phyloP scores from a whole-genome alignment of 2,888 invertebrate species.

The Acanthosepion pharaonis region DNA sequence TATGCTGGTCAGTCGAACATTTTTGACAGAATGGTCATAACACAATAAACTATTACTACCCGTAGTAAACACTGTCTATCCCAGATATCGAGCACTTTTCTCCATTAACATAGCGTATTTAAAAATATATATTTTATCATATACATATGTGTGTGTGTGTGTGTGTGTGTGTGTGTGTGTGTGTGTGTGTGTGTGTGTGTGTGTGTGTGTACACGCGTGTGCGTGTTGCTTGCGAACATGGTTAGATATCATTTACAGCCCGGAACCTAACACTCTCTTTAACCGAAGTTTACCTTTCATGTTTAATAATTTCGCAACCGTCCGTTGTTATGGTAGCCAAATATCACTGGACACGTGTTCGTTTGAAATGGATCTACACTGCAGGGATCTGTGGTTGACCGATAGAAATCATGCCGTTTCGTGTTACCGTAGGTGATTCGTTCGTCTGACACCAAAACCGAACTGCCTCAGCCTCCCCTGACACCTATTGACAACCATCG shows the following conservation, averaged over 20 bases:
- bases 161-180: too few relatives aligned
- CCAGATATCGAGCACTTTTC: too few relatives aligned
- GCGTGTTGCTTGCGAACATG: not conserved
- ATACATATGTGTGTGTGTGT: too few relatives aligned
- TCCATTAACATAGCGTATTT: too few relatives aligned
- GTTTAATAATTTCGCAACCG: not conserved
- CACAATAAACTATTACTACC: too few relatives aligned
- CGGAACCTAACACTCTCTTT: too few relatives aligned
- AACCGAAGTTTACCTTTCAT: not conserved
- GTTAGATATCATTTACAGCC: not conserved
- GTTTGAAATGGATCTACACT: not conserved
- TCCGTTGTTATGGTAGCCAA: not conserved
- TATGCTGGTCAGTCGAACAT: too few relatives aligned
- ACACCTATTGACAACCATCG: not conserved
- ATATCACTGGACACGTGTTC: not conserved
- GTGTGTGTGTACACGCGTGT: not conserved
- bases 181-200: too few relatives aligned
- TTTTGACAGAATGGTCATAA: too few relatives aligned
- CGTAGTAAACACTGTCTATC: too few relatives aligned
- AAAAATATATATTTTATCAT: too few relatives aligned
- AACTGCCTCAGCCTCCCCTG: not conserved
- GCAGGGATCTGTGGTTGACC: constrained; percentile 9
- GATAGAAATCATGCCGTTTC: not conserved
- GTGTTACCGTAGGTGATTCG: not conserved
- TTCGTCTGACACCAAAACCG: not conserved